Conservation (phyloP, 1,140 invertebrate genomes). For the Telenomus remus region DNA sequence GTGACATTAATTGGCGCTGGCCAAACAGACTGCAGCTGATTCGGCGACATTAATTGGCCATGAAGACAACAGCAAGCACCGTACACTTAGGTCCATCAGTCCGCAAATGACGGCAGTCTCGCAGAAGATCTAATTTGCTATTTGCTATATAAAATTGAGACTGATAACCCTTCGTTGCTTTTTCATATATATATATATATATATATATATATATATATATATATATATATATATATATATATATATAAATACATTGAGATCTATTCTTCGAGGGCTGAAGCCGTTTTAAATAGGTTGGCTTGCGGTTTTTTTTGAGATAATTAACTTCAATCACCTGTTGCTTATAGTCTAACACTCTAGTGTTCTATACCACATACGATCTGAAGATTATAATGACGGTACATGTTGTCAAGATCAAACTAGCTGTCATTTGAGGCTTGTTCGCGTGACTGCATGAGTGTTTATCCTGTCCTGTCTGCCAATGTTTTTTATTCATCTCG, state of each 20-base stretch:
- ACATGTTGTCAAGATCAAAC: slow-evolving; percentile 25
- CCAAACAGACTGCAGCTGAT: slow-evolving; percentile 34
- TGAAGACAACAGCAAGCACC: slow-evolving; percentile 35
- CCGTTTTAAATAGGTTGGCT: too few species aligned
- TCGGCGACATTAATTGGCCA: slow-evolving; percentile 45
- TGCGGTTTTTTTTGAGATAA: too few species aligned
- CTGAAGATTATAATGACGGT: too few species aligned
- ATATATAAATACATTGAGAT: too few species aligned
- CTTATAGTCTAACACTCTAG: too few species aligned
- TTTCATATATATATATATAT: too few species aligned
- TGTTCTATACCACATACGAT: too few species aligned
- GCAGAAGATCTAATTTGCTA: slow-evolving; percentile 27
- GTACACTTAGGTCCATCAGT: slow-evolving; percentile 34
- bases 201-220: too few species aligned
- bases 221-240: too few species aligned
- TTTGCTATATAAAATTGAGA: background rate
- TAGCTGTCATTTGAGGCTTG: slow-evolving; percentile 41
- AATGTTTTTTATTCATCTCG: slow-evolving; percentile 29
- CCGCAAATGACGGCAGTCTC: slow-evolving; percentile 20
- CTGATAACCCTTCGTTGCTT: background rate
- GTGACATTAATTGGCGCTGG: slow-evolving; percentile 41
- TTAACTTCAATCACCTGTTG: too few species aligned
- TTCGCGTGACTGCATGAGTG: slow-evolving; percentile 49
- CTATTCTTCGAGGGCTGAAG: background rate
- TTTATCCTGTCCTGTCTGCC: slow-evolving; percentile 21